Evolutionary conservation across 2,113 vertebrate genomes (phyloP).

Genomic region (Tragelaphus imberbis): DNA sequence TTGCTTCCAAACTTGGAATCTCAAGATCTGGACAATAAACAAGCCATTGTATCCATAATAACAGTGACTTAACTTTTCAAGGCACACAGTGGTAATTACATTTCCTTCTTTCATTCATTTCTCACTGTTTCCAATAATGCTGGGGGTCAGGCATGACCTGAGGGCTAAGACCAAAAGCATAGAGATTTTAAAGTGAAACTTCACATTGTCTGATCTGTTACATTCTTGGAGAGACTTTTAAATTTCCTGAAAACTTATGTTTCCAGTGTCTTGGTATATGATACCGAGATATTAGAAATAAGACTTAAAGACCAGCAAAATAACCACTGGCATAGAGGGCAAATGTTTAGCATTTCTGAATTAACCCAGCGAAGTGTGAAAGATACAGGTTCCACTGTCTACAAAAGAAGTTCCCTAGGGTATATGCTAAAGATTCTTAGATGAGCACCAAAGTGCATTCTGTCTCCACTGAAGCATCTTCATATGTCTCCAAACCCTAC

Average conservation of each 20-base stretch:
- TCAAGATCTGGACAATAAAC: slow-evolving; percentile 43
- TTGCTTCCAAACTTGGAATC: slow-evolving; percentile 33
- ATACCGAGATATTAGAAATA: background rate
- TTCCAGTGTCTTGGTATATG: background rate
- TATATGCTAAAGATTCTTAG: background rate
- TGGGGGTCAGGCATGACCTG: slow-evolving; percentile 29
- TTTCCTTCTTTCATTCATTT: slow-evolving; percentile 59
- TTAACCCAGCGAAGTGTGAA: background rate
- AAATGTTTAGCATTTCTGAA: background rate
- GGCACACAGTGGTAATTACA: slow-evolving; percentile 49
- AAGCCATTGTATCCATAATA: slow-evolving; percentile 34
- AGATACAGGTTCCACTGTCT: background rate
- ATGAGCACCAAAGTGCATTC: background rate
- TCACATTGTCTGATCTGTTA: slow-evolving; percentile 23
- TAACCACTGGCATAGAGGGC: background rate
- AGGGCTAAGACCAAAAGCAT: slow-evolving; percentile 29
- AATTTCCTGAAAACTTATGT: background rate
- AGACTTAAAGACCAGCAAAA: background rate
- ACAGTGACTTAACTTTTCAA: slow-evolving; percentile 56
- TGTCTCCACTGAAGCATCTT: background rate
- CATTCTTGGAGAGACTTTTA: background rate
- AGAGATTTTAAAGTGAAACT: background rate
- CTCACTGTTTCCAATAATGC: slow-evolving; percentile 47
- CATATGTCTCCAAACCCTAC: background rate
- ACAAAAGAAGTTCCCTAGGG: background rate